phyloP scores from a whole-genome alignment of 2,888 invertebrate genomes.

The Spialia ferax region DNA sequence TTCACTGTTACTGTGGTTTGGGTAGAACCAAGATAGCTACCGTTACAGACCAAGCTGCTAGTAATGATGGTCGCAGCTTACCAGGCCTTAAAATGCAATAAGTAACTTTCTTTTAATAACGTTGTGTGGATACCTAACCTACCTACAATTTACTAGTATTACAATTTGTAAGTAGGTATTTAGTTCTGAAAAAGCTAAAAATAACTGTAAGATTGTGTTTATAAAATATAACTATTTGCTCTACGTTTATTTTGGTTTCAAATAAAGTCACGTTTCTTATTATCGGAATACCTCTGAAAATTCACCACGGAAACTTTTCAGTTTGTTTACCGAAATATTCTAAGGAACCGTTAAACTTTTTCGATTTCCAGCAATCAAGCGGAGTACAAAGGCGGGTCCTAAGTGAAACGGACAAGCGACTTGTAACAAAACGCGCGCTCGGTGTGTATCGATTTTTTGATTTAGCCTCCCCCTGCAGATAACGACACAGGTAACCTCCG shows the following conservation, averaged over 20 bases:
- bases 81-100: no score
- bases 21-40: no score
- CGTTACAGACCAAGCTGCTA: no score
- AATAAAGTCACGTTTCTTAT: not conserved
- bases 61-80: no score
- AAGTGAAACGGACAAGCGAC: slow-evolving; percentile 58
- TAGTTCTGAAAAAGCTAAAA: no score
- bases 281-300: not conserved
- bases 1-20: not conserved
- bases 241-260: slow-evolving; percentile 3
- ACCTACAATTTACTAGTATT: no score
- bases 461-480: slow-evolving; percentile 79
- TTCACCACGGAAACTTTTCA: no score
- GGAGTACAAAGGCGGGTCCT: slow-evolving; percentile 56
- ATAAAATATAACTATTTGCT: not conserved
- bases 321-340: slow-evolving; percentile 20
- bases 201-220: no score
- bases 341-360: slow-evolving; percentile 53
- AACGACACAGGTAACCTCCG: slow-evolving; percentile 57
- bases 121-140: no score
- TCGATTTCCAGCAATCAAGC: slow-evolving; percentile 43
- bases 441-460: slow-evolving; percentile 81
- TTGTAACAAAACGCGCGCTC: slow-evolving; percentile 55
- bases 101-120: no score
- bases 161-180: no score